Evolutionary conservation across 1,140 invertebrate species (phyloP), one percentile per base, ranked within the genome.

Genomic region (Lepidurus apus): DNA sequence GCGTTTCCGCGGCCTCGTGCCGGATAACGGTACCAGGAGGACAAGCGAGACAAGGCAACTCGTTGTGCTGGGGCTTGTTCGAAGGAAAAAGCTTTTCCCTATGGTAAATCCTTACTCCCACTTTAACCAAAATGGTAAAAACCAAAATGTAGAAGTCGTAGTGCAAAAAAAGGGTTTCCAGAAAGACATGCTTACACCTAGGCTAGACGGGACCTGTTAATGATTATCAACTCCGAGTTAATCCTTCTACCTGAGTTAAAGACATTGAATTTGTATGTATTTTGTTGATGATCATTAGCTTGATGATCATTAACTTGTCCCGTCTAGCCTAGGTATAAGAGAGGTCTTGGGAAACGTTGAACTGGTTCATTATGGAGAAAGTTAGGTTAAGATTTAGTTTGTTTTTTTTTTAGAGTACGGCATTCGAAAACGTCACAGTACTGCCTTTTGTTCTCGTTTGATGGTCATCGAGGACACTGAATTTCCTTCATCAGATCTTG

Each of bases 1-100:
- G 53, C 53, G 53, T 65, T 65, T 65, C 45, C 53, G 53, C 17
- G 53, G 53, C 53, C 53, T 9, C 53, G 53, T 65, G 53, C 53
- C 21, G 53, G 6, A 65, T 65, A 65, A 65, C 53, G 53, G 45
- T 47, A 47, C 45, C 34, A 9, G 5, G 45, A 47, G 45, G 45
- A 17, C 45, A 47, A 4, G 34, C 2, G 45, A 7, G 53, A 65
- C 53, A 65, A 65, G 53, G 53, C 53, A 65, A 65, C 0, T 21
- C 53, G 17, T 65, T 65, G 53, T 65, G 17, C 21, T 65, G 53
- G 45, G 45, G n/a, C 53, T 65, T 65, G 53, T 65, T 65, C 53
- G 13, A n/a, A 17, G 53, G 13, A 21, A 65, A 65, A 65, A 4
- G 21, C 53, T 65, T 65, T 65, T 65, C 53, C 53, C 34, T 34